Evolutionary conservation across 2,797 vertebrate species (phyloP).

Genomic region (Linurgus olivaceus): DNA sequence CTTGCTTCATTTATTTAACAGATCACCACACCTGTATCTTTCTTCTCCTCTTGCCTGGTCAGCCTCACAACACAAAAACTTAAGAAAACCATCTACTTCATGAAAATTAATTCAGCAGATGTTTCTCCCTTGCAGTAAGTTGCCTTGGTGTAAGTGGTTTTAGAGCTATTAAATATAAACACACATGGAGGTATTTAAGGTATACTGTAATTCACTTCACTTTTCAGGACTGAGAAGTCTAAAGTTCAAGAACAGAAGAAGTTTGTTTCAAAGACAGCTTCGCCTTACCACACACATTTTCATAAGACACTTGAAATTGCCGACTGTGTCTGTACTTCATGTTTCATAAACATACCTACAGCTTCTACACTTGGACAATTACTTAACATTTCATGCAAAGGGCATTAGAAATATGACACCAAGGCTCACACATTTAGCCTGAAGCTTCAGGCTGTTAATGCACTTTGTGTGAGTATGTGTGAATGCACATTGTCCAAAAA

Average conservation of each 20-base stretch:
- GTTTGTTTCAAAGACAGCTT: neutral
- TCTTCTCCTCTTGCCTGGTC: neutral
- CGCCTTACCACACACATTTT: neutral
- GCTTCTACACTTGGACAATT: neutral
- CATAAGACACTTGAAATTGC: neutral
- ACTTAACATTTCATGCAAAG: neutral
- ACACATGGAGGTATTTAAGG: neutral
- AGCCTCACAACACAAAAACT: neutral
- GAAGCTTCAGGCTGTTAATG: neutral
- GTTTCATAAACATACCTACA: neutral
- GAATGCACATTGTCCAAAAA: accelerated
- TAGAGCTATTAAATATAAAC: neutral
- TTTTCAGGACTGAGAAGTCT: neutral
- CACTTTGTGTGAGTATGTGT: accelerated
- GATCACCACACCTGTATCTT: neutral
- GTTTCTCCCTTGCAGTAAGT: neutral
- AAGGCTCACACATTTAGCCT: neutral
- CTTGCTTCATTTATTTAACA: neutral
- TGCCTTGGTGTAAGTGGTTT: neutral
- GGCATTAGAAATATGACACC: neutral
- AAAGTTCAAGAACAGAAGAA: neutral
- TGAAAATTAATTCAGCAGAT: neutral
- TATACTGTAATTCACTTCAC: neutral
- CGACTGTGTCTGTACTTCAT: neutral
- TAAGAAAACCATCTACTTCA: neutral